Percentiles rank a stretch among this genome's conserved stretches.
These are phyloP conservation scores for Cetoscarus ocellatus DNA, from an alignment of 2,797 vertebrate species.

Conservation along the genomic window DNA sequence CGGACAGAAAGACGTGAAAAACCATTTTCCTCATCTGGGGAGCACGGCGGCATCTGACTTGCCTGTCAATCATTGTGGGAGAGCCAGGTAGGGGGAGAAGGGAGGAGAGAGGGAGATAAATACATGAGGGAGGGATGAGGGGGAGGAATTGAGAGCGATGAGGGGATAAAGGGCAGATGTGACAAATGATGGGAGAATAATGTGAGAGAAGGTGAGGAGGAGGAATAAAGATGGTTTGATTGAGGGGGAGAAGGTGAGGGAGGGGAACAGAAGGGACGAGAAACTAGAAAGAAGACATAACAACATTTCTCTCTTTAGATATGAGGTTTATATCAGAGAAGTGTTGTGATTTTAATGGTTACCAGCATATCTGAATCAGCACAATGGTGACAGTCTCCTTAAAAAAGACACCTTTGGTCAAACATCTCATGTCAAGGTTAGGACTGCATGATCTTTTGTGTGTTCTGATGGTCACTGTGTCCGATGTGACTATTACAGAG, in stretches of 20 bases:
- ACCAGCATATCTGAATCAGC: no score
- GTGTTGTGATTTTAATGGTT: no score
- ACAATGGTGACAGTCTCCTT: no score
- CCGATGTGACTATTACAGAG: no score
- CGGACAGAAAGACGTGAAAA: conserved; percentile 26
- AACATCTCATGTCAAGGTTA: no score
- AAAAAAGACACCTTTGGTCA: no score
- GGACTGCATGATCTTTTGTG: no score
- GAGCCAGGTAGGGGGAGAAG: neutral
- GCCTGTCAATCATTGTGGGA: conserved; percentile 31
- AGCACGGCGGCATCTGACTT: conserved; percentile 14
- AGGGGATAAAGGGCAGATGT: conserved; percentile 17
- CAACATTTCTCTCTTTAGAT: no score
- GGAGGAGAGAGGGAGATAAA: conserved; percentile 19
- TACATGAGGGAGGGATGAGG: conserved; percentile 17
- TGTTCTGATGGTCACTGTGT: no score
- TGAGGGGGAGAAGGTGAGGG: conserved; percentile 22
- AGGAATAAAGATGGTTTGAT: conserved; percentile 23
- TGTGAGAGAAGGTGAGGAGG: conserved; percentile 27
- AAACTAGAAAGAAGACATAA: no score
- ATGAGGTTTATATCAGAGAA: no score
- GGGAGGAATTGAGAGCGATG: conserved; percentile 16
- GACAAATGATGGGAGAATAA: conserved; percentile 46
- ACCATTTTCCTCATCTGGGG: conserved; percentile 25
- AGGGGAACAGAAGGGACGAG: no score